A percentile compares a stretch with the other conserved stretches of the same genome.
These are phyloP conservation scores for Dermatophagoides farinae DNA, from an alignment of 1,140 invertebrate genomes.

Conservation along the genomic window DNA sequence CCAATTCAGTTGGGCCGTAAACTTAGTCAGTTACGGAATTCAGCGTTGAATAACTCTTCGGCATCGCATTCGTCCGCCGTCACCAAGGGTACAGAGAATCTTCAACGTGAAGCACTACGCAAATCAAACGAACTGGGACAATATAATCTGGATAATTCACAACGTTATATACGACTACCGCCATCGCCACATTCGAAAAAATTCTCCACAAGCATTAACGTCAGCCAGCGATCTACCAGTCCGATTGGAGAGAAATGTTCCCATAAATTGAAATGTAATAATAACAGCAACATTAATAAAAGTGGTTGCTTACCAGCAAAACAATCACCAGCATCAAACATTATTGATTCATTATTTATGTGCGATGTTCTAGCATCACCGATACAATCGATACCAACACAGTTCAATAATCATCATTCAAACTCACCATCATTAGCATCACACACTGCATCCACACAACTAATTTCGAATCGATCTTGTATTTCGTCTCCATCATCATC, in stretches of 20 bases:
- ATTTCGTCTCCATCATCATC: neutral
- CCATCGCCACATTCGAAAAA: neutral
- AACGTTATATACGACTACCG: slow-evolving; percentile 8
- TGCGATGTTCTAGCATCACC: no score
- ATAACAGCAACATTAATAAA: no score
- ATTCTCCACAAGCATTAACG: neutral
- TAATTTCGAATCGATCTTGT: slow-evolving; percentile 1
- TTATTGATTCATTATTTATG: no score
- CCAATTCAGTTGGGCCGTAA: neutral
- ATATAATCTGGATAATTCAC: neutral
- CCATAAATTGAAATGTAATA: no score
- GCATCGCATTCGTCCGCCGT: neutral
- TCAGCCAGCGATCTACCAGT: neutral
- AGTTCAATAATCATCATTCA: neutral
- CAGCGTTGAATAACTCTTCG: neutral
- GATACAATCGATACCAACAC: neutral
- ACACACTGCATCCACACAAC: neutral
- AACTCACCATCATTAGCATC: neutral
- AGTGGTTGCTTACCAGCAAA: no score
- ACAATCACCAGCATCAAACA: neutral
- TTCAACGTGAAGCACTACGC: slow-evolving; percentile 8
- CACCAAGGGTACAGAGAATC: slow-evolving; percentile 5
- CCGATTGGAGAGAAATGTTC: neutral
- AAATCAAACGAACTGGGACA: neutral
- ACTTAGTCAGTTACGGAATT: neutral